phyloP scores from a whole-genome alignment of 2,888 invertebrate species.

The Drosophila meridionalis region DNA sequence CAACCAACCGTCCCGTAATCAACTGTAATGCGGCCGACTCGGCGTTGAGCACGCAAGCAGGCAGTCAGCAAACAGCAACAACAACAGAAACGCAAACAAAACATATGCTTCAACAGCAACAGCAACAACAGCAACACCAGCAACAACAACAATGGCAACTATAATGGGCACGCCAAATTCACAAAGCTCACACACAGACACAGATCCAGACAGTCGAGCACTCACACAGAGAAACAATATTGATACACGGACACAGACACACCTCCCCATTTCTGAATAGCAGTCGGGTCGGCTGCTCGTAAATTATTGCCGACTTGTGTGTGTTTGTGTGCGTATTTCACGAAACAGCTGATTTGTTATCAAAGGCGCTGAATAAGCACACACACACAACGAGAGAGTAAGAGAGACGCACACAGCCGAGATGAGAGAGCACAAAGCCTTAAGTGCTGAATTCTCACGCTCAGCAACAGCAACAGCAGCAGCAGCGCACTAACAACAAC shows the following conservation, averaged over 20 bases:
- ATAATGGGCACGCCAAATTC: slow-evolving; percentile 50
- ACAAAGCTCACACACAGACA: slow-evolving; percentile 55
- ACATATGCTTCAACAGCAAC: slow-evolving; percentile 66
- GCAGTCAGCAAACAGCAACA: slow-evolving; percentile 38
- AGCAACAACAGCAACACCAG: slow-evolving; percentile 13
- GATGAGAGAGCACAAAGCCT: slow-evolving; percentile 25
- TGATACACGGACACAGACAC: slow-evolving; percentile 65
- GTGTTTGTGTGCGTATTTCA: slow-evolving; percentile 33
- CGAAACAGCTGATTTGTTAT: slow-evolving; percentile 77
- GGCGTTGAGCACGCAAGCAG: slow-evolving; percentile 68
- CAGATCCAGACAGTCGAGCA: slow-evolving; percentile 55
- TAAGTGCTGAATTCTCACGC: slow-evolving; percentile 66
- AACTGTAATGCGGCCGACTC: slow-evolving; percentile 75
- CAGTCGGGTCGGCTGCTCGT: slow-evolving; percentile 43
- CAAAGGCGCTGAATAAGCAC: slow-evolving; percentile 67
- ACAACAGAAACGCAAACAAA: slow-evolving; percentile 54
- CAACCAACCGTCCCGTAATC: slow-evolving; percentile 49
- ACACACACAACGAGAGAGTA: slow-evolving; percentile 24
- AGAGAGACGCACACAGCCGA: slow-evolving; percentile 18
- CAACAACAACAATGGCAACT: slow-evolving; percentile 32
- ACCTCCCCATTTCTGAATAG: slow-evolving; percentile 65
- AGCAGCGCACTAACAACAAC: slow-evolving; percentile 44
- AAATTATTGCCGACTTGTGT: slow-evolving; percentile 46
- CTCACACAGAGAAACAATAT: slow-evolving; percentile 36
- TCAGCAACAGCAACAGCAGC: slow-evolving; percentile 40